A percentile compares a stretch with the other conserved stretches of the same genome.
phyloP scores from a whole-genome alignment of 2,113 vertebrate species.

The Anseranas semipalmata region DNA sequence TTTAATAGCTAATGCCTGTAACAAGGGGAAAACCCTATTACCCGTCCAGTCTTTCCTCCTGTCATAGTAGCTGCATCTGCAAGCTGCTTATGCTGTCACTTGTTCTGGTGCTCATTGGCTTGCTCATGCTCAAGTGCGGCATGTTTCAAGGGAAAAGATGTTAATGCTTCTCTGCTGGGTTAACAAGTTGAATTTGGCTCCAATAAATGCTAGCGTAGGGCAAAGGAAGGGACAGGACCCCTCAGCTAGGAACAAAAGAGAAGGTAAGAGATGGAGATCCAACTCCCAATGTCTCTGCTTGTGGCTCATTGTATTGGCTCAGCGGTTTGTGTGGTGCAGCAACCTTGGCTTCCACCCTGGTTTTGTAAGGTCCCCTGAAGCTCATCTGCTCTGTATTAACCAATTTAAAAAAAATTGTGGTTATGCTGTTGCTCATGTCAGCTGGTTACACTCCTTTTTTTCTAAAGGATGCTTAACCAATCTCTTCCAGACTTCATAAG shows the following conservation, averaged over 20 bases:
- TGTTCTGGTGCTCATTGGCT: not conserved
- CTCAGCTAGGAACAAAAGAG: not conserved
- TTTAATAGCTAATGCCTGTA: not conserved
- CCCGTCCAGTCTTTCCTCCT: fast-evolving
- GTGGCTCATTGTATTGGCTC: not conserved
- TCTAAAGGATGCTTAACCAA: not conserved
- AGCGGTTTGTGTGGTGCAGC: fast-evolving
- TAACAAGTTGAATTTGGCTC: not conserved
- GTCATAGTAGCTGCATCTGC: not conserved
- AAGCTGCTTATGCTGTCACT: not conserved
- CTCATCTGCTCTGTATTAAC: not conserved
- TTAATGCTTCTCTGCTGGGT: not conserved
- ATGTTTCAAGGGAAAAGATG: not conserved
- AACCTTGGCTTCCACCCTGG: not conserved
- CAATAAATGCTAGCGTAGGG: not conserved
- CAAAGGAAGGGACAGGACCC: not conserved
- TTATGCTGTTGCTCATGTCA: not conserved
- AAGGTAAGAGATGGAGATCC: not conserved
- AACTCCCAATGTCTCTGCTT: not conserved
- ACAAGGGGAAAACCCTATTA: not conserved
- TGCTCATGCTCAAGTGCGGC: not conserved
- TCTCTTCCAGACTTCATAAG: not conserved
- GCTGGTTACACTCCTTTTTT: not conserved
- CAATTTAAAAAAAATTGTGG: not conserved
- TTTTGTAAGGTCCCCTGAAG: not conserved